Conservation (phyloP, 2,888 invertebrate species). For the Neoaliturus tenellus region DNA sequence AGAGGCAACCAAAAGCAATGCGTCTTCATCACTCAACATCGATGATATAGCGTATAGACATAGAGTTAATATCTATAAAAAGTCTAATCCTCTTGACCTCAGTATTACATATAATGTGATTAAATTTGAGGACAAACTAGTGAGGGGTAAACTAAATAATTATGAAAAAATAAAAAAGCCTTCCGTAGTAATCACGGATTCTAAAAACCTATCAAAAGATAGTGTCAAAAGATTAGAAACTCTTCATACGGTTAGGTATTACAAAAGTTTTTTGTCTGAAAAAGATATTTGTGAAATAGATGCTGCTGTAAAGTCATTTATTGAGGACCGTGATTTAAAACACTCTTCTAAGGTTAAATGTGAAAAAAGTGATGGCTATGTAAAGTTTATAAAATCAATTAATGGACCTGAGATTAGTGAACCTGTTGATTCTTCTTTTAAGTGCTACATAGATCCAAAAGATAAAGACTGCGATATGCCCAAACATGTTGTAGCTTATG, state of each 20-base stretch:
- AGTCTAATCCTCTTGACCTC: background rate
- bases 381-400: no score
- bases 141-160: background rate
- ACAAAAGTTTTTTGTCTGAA: background rate
- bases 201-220: background rate
- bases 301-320: background rate
- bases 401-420: no score
- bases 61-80: background rate
- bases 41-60: background rate
- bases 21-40: background rate
- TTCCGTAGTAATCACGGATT: background rate
- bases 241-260: background rate
- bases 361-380: no score
- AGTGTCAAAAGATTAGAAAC: background rate
- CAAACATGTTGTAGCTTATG: constrained; percentile 4
- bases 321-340: background rate
- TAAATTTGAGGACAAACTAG: background rate
- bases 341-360: no score
- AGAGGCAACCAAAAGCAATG: background rate
- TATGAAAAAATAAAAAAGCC: background rate
- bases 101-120: background rate
- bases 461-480: background rate
- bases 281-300: background rate
- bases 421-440: no score
- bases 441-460: background rate